Evolutionary conservation across 2,797 vertebrate genomes (phyloP).

Genomic region (Etheostoma nigrum): DNA sequence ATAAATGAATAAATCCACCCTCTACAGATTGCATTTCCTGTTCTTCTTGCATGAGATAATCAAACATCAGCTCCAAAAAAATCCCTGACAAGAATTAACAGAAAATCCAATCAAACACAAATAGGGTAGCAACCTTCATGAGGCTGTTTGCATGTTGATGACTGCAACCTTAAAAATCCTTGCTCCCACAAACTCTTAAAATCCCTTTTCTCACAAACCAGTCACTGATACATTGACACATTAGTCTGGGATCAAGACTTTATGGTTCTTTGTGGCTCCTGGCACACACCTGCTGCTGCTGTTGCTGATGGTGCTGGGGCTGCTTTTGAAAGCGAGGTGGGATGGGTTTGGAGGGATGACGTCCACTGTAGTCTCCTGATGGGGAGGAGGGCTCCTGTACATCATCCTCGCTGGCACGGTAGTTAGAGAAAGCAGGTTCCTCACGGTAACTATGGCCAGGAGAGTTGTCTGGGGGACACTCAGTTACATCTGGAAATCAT

Average conservation of each 20-base stretch:
- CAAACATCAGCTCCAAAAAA: conserved; percentile 6
- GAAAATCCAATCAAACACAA: conserved; percentile 17
- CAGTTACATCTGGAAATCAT: conserved; percentile 63
- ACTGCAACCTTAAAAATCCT: conserved; percentile 3
- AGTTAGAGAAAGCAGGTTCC: conserved; percentile 73
- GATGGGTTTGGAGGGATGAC: conserved; percentile 88
- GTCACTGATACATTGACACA: conserved; percentile 9
- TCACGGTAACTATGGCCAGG: conserved; percentile 85
- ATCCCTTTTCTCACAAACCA: conserved; percentile 8
- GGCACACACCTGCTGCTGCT: conserved; percentile 73
- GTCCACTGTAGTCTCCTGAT: conserved; percentile 89
- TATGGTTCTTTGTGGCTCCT: background rate
- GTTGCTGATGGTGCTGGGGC: conserved; percentile 74
- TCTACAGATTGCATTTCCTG: background rate
- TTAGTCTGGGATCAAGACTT: conserved; percentile 35
- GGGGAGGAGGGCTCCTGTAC: conserved; percentile 87
- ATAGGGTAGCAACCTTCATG: background rate
- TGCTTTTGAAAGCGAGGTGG: conserved; percentile 95
- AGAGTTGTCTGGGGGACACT: conserved; percentile 83
- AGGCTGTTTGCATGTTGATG: background rate
- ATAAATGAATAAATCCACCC: background rate
- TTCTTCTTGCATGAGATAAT: conserved; percentile 4
- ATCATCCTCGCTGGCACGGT: conserved; percentile 89
- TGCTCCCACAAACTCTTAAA: conserved; percentile 4
- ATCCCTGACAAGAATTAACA: background rate